Conservation (phyloP, 2,888 invertebrate species). For the Sminthurinus aureus region DNA sequence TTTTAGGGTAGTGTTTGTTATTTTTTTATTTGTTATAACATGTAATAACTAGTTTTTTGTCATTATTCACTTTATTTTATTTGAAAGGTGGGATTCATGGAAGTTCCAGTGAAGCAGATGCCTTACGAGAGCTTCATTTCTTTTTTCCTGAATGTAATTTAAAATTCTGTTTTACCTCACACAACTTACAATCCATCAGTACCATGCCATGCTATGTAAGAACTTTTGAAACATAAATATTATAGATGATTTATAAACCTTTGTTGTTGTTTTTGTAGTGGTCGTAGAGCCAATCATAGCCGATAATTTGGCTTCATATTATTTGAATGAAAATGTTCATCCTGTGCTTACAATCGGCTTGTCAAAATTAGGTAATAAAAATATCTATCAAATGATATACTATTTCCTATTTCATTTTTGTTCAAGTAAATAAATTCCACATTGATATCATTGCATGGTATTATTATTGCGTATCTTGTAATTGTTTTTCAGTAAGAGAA, state of each 20-base stretch:
- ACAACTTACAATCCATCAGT: background rate
- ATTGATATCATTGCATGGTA: too few relatives aligned
- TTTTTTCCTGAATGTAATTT: slow-evolving; percentile 88
- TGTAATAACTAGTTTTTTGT: background rate
- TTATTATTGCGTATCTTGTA: too few relatives aligned
- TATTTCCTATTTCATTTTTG: background rate
- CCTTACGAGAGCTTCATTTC: slow-evolving; percentile 82
- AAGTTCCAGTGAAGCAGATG: slow-evolving; percentile 72
- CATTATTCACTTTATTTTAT: too few relatives aligned
- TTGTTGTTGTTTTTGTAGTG: slow-evolving; percentile 67
- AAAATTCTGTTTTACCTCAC: too few relatives aligned
- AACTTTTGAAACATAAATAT: too few relatives aligned
- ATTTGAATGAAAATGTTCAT: slow-evolving; percentile 73
- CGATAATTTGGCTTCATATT: slow-evolving; percentile 72
- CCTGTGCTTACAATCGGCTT: slow-evolving; percentile 66
- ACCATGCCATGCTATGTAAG: background rate
- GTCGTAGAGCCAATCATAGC: slow-evolving; percentile 76
- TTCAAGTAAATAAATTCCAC: background rate
- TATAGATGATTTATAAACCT: background rate
- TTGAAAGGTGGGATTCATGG: slow-evolving; percentile 80
- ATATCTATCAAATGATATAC: background rate
- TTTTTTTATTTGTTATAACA: too few relatives aligned
- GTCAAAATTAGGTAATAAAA: slow-evolving; percentile 62
- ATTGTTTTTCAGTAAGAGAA: slow-evolving; percentile 62
- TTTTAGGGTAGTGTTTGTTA: too few relatives aligned